Conservation (phyloP, 2,113 vertebrate genomes). For the Phrynosoma blainvillii region DNA sequence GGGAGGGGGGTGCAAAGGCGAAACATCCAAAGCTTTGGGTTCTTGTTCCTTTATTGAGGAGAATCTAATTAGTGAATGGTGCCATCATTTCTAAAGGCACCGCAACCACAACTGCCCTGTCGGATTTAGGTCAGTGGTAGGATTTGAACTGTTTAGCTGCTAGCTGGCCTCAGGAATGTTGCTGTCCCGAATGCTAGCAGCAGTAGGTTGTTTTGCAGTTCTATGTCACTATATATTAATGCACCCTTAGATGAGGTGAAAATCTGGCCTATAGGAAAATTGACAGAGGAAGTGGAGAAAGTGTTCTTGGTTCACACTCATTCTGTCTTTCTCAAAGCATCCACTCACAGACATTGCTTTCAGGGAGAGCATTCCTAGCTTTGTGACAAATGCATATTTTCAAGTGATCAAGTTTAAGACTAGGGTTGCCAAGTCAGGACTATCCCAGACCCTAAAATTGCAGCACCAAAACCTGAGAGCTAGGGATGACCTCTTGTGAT, state of each 20-base stretch:
- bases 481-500: no score
- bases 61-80: slow-evolving; percentile 25
- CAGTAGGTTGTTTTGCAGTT: slow-evolving; percentile 3
- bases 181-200: background rate
- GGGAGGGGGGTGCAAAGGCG: slow-evolving; percentile 9
- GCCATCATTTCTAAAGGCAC: slow-evolving; percentile 7
- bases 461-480: no score
- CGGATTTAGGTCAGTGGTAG: slow-evolving; percentile 16
- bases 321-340: background rate
- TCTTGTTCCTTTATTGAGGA: slow-evolving; percentile 15
- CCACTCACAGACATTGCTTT: background rate
- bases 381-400: background rate
- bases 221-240: background rate
- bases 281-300: background rate
- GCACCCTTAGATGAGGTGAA: background rate
- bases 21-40: slow-evolving; percentile 27
- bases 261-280: background rate
- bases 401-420: background rate
- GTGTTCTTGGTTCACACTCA: background rate
- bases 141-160: background rate
- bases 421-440: background rate
- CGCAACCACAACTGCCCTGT: slow-evolving; percentile 6
- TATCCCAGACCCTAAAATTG: no score
- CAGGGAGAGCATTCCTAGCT: background rate
- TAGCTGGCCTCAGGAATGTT: background rate